Conservation (phyloP, 2,797 vertebrate species). For the Hippopotamyrus pictus region DNA sequence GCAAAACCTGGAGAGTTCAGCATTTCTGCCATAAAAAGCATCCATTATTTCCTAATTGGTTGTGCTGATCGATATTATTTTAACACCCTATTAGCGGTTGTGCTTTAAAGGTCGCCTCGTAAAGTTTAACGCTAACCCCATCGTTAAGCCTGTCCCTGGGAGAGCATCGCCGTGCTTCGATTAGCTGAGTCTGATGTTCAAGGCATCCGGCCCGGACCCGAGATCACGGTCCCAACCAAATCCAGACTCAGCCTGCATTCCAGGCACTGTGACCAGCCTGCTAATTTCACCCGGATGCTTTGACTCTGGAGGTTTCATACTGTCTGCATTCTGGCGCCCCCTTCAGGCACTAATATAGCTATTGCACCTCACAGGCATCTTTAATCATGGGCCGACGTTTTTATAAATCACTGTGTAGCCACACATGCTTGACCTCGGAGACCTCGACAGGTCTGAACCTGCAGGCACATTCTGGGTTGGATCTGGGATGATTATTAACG, state of each 20-base stretch:
- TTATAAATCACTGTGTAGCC: background rate
- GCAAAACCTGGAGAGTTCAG: conserved; percentile 12
- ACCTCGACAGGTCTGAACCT: background rate
- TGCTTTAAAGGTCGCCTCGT: conserved; percentile 23
- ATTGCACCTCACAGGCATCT: background rate
- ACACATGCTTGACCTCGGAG: background rate
- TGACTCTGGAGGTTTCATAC: background rate
- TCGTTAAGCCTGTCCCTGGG: conserved; percentile 26
- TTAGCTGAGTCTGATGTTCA: conserved; percentile 20
- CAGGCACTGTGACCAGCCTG: background rate
- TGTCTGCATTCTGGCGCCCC: background rate
- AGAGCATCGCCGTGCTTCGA: conserved; percentile 19
- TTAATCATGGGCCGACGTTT: background rate
- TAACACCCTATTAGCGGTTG: conserved; percentile 22
- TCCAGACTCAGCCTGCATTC: background rate
- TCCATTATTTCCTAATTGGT: conserved; percentile 25
- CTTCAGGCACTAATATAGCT: background rate
- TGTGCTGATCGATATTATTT: conserved; percentile 21
- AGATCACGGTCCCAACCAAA: background rate
- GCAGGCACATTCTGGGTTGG: background rate
- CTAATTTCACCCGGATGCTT: background rate
- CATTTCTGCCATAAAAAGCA: conserved; percentile 3
- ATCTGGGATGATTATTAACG: background rate
- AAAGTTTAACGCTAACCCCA: conserved; percentile 21
- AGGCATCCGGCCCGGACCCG: background rate